Evolutionary conservation across 2,113 vertebrate species (phyloP), one percentile per base, ranked within the genome.

Genomic region (Tor tambroides): DNA sequence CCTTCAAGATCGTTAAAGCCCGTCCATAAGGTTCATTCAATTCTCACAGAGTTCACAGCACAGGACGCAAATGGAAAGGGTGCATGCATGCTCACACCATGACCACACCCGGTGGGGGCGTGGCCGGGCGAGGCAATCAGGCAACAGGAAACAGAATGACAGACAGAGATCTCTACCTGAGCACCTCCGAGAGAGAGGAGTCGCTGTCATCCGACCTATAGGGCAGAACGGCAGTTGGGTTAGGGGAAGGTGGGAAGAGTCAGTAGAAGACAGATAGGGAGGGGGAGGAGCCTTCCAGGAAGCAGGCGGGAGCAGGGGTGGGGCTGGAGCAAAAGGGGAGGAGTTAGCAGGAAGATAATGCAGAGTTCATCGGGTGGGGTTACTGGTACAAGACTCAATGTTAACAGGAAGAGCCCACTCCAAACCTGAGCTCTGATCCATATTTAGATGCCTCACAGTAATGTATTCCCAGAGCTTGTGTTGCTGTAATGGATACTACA

Each of bases 201-300:
- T 99, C 98, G 96, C 98, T 99, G 97, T 99, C 98, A 95, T 99
- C 98, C 93, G 97, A 99, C 98, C 98, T 99, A 96, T 94, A 97
- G 96, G 88, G 96, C 96, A 98, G 96, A 98, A 97, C 97, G 96
- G 97, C 95, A 97, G 96, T 96, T 95, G 95, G 95, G 95, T 96
- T 97, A 96, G 89, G 95, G 95, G 94, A 91, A 89, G 94, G 94
- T 92, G 86, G 5, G 85, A 84, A 87, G 88, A 90, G 91, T 84
- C 19, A 79, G 91, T 90, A 86, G 38, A 51, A 83, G 56, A 87
- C 51, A 84, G 38, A 75, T n/a, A 79, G 78, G 63, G 75, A 54
- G 35, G 51, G 85, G 71, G 76, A 59, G 67, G 78, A 49, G 78
- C 19, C n/a, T 87, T 35, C 81, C 56, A 85, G 76, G 79, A 86